Evolutionary conservation across 2,888 invertebrate species (phyloP).

Genomic region (Chymomyza procnemis): DNA sequence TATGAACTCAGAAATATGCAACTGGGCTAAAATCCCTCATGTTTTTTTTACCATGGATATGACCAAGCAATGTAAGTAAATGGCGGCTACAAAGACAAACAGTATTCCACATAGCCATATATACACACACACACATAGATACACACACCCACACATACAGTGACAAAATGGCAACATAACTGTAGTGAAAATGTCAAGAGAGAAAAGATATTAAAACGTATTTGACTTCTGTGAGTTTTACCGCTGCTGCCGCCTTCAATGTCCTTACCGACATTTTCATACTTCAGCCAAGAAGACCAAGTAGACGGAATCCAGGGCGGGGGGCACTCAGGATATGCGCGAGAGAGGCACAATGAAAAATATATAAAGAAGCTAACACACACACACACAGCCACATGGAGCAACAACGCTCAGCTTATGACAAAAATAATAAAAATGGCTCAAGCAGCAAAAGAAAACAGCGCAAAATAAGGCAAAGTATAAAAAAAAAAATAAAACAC

Average conservation of each 20-base stretch:
- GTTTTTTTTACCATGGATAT: slow-evolving; percentile 37
- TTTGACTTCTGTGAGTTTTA: slow-evolving; percentile 72
- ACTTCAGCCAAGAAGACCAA: background rate
- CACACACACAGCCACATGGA: slow-evolving; percentile 7
- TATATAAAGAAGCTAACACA: slow-evolving; percentile 65
- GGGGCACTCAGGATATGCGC: slow-evolving; percentile 65
- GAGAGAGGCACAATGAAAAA: slow-evolving; percentile 74
- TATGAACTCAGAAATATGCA: slow-evolving; percentile 18
- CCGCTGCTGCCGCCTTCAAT: slow-evolving; percentile 42
- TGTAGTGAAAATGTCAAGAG: slow-evolving; percentile 76
- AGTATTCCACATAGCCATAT: slow-evolving; percentile 14
- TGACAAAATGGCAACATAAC: slow-evolving; percentile 72
- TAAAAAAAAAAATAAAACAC: slow-evolving; percentile 35
- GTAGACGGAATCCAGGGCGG: background rate
- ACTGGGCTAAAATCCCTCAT: slow-evolving; percentile 60
- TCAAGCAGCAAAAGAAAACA: slow-evolving; percentile 61
- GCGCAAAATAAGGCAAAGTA: slow-evolving; percentile 54
- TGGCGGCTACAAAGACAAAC: slow-evolving; percentile 21
- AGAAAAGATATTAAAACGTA: slow-evolving; percentile 76
- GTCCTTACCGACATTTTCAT: background rate
- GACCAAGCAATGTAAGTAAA: slow-evolving; percentile 52
- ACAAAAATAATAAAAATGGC: slow-evolving; percentile 74
- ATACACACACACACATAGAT: slow-evolving; percentile 18
- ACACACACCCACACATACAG: slow-evolving; percentile 4
- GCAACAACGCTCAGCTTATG: slow-evolving; percentile 47